Percentiles rank a stretch among this genome's conserved stretches.
phyloP scores from a whole-genome alignment of 1,140 invertebrate species.

The Riptortus pedestris region DNA sequence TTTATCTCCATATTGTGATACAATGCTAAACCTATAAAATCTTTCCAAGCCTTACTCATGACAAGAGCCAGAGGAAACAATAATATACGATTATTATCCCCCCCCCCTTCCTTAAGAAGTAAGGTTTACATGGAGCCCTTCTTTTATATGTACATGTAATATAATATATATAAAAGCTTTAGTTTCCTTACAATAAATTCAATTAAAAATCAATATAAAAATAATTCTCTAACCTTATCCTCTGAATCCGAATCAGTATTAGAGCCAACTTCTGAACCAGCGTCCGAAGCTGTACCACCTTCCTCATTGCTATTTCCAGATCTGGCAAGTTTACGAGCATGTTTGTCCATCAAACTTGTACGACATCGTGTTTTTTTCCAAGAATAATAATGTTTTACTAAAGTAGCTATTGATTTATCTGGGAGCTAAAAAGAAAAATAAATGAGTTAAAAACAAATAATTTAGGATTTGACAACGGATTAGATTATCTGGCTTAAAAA shows the following conservation, averaged over 20 bases:
- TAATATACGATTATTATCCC: too few relatives aligned
- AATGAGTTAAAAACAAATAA: background rate
- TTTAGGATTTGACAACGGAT: background rate
- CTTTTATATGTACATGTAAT: too few relatives aligned
- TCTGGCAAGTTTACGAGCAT: conserved; percentile 55
- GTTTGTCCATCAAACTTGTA: conserved; percentile 86
- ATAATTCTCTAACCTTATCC: conserved; percentile 57
- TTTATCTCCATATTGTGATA: too few relatives aligned
- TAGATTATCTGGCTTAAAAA: too few relatives aligned
- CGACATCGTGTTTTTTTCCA: conserved; percentile 93
- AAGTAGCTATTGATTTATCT: conserved; percentile 88
- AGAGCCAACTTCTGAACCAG: conserved; percentile 58
- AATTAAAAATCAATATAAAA: background rate
- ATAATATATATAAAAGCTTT: too few relatives aligned
- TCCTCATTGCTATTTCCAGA: conserved; percentile 43
- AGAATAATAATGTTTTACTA: conserved; percentile 97
- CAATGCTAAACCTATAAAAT: too few relatives aligned
- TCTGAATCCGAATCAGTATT: conserved; percentile 80
- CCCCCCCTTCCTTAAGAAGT: too few relatives aligned
- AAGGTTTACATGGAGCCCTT: too few relatives aligned
- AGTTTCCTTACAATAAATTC: too few relatives aligned
- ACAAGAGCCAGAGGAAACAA: too few relatives aligned
- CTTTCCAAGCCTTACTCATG: too few relatives aligned
- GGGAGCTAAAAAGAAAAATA: conserved; percentile 56
- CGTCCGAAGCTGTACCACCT: conserved; percentile 53